Conservation (phyloP, 2,888 invertebrate genomes). For the Machimus rusticus region DNA sequence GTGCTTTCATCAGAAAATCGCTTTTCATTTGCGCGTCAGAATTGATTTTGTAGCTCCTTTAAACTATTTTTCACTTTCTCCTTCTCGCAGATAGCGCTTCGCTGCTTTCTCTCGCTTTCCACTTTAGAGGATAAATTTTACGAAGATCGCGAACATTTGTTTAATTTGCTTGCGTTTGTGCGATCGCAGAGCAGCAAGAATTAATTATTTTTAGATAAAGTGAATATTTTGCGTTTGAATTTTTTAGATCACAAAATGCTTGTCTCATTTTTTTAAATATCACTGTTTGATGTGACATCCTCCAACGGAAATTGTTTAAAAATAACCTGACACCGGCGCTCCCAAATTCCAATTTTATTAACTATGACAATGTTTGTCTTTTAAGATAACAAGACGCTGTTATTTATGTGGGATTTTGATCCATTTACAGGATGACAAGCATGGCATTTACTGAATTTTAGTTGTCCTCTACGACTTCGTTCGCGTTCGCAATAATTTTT, state of each 20-base stretch:
- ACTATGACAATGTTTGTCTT: not conserved
- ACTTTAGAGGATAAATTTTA: not conserved
- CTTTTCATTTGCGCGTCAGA: conserved; percentile 35
- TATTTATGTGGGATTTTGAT: not conserved
- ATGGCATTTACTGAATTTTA: not conserved
- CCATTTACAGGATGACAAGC: not conserved
- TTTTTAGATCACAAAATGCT: not conserved
- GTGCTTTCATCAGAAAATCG: conserved; percentile 11
- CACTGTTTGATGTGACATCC: not conserved
- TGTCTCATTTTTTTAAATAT: not conserved
- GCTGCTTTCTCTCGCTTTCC: not conserved
- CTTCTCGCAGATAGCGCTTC: not conserved
- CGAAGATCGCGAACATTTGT: not conserved
- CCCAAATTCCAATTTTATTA: not conserved
- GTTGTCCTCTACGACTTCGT: not conserved
- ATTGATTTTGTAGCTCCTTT: conserved; percentile 18
- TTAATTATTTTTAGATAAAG: conserved; percentile 32
- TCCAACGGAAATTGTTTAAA: not conserved
- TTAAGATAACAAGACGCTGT: not conserved
- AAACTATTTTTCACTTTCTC: not conserved
- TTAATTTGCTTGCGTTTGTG: conserved; percentile 11
- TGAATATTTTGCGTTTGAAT: conserved; percentile 7
- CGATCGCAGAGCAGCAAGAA: not conserved
- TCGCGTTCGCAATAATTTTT: not conserved
- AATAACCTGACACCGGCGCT: not conserved